Evolutionary conservation across 2,888 invertebrate genomes (phyloP), one percentile per base, ranked within the genome.

Genomic region (Gryllus longicercus): DNA sequence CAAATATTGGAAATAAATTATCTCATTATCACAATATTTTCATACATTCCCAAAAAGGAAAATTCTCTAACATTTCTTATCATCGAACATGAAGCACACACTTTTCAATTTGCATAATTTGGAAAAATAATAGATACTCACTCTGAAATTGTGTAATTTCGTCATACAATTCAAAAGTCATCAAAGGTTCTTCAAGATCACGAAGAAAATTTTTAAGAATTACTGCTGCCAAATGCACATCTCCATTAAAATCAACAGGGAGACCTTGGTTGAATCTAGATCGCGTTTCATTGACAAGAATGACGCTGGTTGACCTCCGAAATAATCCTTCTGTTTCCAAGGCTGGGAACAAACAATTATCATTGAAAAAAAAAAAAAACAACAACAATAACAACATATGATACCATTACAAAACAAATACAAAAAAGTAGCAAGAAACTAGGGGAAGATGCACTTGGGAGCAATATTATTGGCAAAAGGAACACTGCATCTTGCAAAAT

Each of bases 271-370:
- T 97, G 85, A 97, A 96, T 76, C 91, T 91, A 80, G 92, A 90
- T 86, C 98, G 97, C 23, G 97, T 90, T 84, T 95, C 93, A 86
- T 94, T 95, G 75, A 99, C 93, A 83, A 94, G 92, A 1, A 91
- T 87, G 82, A 94, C 93, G 86, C 94, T 96, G 0, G 97, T 96
- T 1, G 97, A 97, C 84, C 99, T 92, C 84, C 99, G 91, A 88
- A 99, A 99, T 85, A 99, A 92, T 3, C 99, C 99, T 87, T 99
- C 98, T 0, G 96, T 96, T 87, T 97, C 96, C 82, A 98, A 88
- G 76, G 95, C 97, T 95, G 86, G 83, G 87, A 77, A 77, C 38
- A 77, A 38, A 12, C 14, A n/a, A 14, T n/a, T 12, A 16, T 14
- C 25, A 23, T 2, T 23, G 76, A 14, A 25, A 12, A 76, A 76